Conservation (phyloP, 1,140 invertebrate species). For the Drosophila kurseongensis region DNA sequence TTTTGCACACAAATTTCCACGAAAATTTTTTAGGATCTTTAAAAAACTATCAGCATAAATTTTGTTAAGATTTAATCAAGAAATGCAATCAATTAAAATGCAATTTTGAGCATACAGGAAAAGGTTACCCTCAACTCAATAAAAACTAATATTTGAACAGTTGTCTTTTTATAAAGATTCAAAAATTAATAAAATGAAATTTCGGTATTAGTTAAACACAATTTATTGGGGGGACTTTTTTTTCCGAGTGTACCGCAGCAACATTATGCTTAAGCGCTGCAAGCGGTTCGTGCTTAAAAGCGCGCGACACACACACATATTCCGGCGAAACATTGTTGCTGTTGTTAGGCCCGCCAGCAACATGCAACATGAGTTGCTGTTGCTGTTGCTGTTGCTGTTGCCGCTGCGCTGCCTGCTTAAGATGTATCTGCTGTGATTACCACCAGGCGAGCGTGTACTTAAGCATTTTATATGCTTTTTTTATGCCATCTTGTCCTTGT, state of each 20-base stretch:
- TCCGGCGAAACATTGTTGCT: conserved; percentile 57
- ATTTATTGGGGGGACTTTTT: neutral
- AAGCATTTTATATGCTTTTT: conserved; percentile 81
- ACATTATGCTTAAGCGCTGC: conserved; percentile 46
- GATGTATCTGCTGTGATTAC: conserved; percentile 78
- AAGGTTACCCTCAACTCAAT: too few species aligned
- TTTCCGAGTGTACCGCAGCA: neutral
- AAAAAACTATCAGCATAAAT: too few species aligned
- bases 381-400: conserved; percentile 32
- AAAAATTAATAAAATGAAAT: too few species aligned
- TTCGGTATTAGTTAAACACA: too few species aligned
- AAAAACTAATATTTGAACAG: too few species aligned
- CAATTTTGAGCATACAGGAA: too few species aligned
- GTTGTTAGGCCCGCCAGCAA: conserved; percentile 54
- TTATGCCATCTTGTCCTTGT: conserved; percentile 75
- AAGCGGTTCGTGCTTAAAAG: conserved; percentile 67
- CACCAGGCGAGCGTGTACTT: conserved; percentile 80
- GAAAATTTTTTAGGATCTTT: too few species aligned
- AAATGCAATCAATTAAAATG: too few species aligned
- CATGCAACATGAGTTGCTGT: conserved; percentile 66
- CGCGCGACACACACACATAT: conserved; percentile 55
- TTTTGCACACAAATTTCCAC: too few species aligned
- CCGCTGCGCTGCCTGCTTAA: conserved; percentile 65
- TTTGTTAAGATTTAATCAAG: too few species aligned
- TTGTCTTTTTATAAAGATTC: too few species aligned